These are phyloP conservation scores for Zoroaster sp. DNA, from an alignment of 53 echinoderm and acorn worm species.

Conservation along the genomic window DNA sequence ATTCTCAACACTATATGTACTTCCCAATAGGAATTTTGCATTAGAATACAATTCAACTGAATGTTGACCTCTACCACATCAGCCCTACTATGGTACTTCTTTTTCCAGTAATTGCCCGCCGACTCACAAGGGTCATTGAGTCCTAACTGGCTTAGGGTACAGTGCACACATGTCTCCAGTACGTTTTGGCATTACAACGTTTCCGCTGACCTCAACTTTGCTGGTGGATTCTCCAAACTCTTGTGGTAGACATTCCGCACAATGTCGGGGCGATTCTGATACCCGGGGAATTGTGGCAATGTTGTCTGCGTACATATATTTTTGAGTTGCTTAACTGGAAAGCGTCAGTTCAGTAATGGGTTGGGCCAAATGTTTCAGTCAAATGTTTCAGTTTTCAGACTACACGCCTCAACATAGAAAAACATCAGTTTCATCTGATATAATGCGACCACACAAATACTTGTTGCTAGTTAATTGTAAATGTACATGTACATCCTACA, in stretches of 20 bases:
- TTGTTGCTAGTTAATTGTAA: no score
- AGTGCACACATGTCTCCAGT: not conserved
- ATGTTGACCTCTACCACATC: conserved; percentile 41
- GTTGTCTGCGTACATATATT: no score
- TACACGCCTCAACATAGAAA: no score
- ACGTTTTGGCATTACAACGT: conserved; percentile 31
- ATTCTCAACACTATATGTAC: no score
- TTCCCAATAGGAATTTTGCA: not conserved
- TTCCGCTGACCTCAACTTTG: conserved; percentile 57
- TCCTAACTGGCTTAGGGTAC: not conserved
- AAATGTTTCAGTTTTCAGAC: no score
- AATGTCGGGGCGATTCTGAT: not conserved
- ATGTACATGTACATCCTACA: no score
- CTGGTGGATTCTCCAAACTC: conserved; percentile 11
- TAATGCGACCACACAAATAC: no score
- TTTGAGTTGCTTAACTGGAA: no score
- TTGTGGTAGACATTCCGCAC: conserved; percentile 48
- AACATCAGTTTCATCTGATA: no score
- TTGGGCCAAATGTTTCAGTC: no score
- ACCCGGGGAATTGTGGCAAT: not conserved
- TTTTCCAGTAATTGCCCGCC: conserved; percentile 30
- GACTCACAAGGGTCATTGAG: conserved; percentile 55
- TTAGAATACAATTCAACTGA: conserved; percentile 50
- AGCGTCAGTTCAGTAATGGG: no score
- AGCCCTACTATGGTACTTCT: not conserved